A percentile compares a stretch with the other conserved stretches of the same genome.
Evolutionary conservation across 64 coral and sea anemone species (phyloP).

Genomic region (Pocillopora verrucosa): DNA sequence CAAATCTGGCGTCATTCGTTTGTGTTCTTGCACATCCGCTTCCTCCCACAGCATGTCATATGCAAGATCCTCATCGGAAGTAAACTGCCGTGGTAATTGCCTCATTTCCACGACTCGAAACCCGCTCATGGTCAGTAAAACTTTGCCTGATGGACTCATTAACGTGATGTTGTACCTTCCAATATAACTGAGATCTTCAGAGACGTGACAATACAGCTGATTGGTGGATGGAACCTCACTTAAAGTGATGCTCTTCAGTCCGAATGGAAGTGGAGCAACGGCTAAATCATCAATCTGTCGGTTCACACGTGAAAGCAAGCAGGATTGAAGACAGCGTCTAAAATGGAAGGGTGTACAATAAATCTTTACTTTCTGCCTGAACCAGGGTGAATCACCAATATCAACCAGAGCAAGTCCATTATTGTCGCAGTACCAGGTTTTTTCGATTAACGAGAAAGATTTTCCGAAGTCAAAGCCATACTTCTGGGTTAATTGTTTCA

Average conservation of each 20-base stretch:
- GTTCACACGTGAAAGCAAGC: no score
- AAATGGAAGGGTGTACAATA: conserved; percentile 57
- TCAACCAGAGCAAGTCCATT: conserved; percentile 20
- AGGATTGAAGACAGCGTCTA: conserved; percentile 70
- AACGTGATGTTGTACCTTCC: conserved; percentile 12
- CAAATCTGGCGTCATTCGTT: background rate
- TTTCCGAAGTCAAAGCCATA: conserved; percentile 59
- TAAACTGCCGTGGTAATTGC: background rate
- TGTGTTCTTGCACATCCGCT: background rate
- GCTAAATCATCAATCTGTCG: no score
- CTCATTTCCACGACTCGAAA: conserved; percentile 19
- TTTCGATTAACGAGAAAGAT: conserved; percentile 25
- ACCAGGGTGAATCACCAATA: background rate
- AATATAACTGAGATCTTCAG: background rate
- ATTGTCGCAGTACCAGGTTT: background rate
- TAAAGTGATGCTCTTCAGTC: conserved; percentile 1
- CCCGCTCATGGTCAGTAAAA: conserved; percentile 10
- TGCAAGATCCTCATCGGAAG: background rate
- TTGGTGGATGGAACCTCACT: background rate
- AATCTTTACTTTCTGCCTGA: conserved; percentile 1
- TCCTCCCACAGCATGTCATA: conserved; percentile 39
- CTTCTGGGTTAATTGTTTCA: background rate
- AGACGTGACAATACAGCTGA: conserved; percentile 31
- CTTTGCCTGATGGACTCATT: conserved; percentile 25
- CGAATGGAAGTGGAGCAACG: no score